Conservation (phyloP, 2,888 invertebrate species). For the Serripes groenlandicus region DNA sequence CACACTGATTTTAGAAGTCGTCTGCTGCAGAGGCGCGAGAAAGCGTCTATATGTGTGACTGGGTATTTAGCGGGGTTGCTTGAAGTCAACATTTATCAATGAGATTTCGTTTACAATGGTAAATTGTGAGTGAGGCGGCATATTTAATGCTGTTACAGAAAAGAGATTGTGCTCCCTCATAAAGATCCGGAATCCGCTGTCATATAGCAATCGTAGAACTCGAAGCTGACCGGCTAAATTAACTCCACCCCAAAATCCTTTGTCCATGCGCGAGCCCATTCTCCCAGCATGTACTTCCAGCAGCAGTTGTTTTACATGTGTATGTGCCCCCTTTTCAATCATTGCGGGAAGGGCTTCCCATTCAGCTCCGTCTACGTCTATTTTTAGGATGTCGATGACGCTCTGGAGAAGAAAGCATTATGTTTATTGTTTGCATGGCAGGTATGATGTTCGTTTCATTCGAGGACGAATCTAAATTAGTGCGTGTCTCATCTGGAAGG, state of each 20-base stretch:
- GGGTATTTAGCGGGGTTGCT: too few relatives aligned
- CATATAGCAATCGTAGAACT: background rate
- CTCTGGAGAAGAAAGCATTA: slow-evolving; percentile 1
- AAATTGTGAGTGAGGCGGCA: background rate
- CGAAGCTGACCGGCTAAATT: background rate
- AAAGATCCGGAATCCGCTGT: background rate
- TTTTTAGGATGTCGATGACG: slow-evolving; percentile 25
- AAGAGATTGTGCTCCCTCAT: slow-evolving; percentile 11
- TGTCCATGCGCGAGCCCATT: background rate
- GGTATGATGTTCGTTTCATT: too few relatives aligned
- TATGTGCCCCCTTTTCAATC: background rate
- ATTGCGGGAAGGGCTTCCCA: slow-evolving; percentile 24
- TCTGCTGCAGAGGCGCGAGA: too few relatives aligned
- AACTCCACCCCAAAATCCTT: background rate
- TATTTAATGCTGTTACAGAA: background rate
- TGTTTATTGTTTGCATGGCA: too few relatives aligned
- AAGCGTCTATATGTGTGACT: too few relatives aligned
- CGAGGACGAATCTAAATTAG: too few relatives aligned
- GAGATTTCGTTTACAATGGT: background rate
- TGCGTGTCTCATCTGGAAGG: too few relatives aligned
- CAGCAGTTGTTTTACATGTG: background rate
- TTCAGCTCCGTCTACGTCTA: slow-evolving; percentile 25
- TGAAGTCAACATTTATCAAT: background rate
- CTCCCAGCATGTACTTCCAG: slow-evolving; percentile 11
- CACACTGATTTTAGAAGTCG: too few relatives aligned